Base-by-base conservation (phyloP, 1,140 invertebrate genomes). In the Meteorus sp. region DNA sequence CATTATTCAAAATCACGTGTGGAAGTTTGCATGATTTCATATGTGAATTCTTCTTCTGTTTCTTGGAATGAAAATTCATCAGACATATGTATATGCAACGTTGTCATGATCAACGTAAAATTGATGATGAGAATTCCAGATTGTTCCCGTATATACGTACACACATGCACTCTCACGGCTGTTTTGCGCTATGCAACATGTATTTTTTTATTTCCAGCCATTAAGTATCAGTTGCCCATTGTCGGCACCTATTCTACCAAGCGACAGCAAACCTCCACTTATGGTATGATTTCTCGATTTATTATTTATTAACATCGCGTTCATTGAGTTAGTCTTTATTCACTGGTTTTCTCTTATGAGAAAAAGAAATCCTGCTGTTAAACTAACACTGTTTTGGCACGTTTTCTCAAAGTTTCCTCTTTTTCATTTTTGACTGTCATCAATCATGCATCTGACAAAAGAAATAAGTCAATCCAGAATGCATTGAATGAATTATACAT, bases 201-300 rank as follows among this genome's bases (percentile, higher is more conserved):
- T 64, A 64, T 60, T 69, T 60, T 51, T 31, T 52, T 27, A 48
- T 48, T 79, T 81, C 65, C 76, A 80, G 78, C 79, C 80, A 66
- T 79, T 82, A 79, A 80, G 73, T 81, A 80, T 81, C 75, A 80
- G 73, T 79, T 81, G 79, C 67, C 79, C 81, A 73, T 79, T 82
- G 76, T 82, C 81, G 73, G 80, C 81, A 77, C 81, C 81, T 65
- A 81, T 82, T 78, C 75, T 81, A 74, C 74, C 81, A 73, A 78
- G 78, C 65, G 80, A 83, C 78, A 81, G 73, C 76, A 81, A 81
- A 79, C 81, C 81, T 75, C 79, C 80, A 75, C 76, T 81, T 76
- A 80, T 80, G 79, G 79, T 82, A 81, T 74, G 77, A 78, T 75
- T 79, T 75, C 61, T 72, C 63, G 64, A 71, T 70, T 62, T 69